phyloP scores from a whole-genome alignment of 2,797 vertebrate genomes.

The Semaprochilodus insignis region DNA sequence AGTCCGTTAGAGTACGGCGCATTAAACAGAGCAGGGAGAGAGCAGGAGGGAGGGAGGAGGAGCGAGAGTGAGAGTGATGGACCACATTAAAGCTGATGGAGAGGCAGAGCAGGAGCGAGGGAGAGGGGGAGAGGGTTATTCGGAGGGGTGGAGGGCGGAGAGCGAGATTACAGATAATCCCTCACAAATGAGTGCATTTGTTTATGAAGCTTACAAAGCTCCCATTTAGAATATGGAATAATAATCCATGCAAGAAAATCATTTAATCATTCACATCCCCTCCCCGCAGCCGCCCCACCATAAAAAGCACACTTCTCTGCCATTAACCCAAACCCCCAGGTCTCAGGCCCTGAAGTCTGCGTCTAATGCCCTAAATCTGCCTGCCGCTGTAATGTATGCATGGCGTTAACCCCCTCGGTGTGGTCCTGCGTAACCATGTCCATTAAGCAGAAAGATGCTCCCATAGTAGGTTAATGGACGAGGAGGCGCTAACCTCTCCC shows the following conservation, averaged over 20 bases:
- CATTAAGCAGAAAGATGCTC: constrained; percentile 65
- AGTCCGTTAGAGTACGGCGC: background rate
- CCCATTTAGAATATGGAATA: constrained; percentile 87
- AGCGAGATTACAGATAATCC: constrained; percentile 85
- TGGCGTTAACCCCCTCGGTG: constrained; percentile 72
- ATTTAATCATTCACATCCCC: constrained; percentile 77
- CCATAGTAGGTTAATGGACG: constrained; percentile 69
- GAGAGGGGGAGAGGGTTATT: constrained; percentile 36
- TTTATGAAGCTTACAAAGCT: constrained; percentile 84
- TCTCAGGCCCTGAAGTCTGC: constrained; percentile 16
- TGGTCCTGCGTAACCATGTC: constrained; percentile 72
- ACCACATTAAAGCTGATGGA: constrained; percentile 54
- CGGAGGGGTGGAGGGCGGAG: constrained; percentile 66
- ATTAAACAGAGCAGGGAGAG: background rate
- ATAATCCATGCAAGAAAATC: constrained; percentile 77
- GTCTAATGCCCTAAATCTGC: constrained; percentile 55
- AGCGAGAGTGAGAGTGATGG: background rate
- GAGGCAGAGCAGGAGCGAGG: constrained; percentile 8
- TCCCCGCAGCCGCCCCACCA: background rate
- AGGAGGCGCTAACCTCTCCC: constrained; percentile 67
- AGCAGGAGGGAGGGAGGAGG: constrained; percentile 3
- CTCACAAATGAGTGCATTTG: constrained; percentile 84
- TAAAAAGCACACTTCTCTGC: constrained; percentile 59
- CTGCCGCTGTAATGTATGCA: constrained; percentile 57
- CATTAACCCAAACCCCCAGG: constrained; percentile 66